Evolutionary conservation across 1,140 invertebrate species (phyloP), one percentile per base, ranked within the genome.

Genomic region (Saccostrea cuccullata): DNA sequence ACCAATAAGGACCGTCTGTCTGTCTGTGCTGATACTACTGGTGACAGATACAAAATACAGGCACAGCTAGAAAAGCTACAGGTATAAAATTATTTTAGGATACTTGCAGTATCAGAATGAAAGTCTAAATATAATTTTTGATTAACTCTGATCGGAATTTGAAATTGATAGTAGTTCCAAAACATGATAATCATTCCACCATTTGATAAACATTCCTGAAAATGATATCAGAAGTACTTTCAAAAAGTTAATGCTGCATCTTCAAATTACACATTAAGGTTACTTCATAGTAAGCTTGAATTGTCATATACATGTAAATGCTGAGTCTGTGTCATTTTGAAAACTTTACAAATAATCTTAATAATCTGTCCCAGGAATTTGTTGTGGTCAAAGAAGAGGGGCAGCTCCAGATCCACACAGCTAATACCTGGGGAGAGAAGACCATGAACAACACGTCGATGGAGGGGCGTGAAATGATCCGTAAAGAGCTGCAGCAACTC

Each of bases 341-440:
- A 20, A 2, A 30, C 23, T 77, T 13, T 9, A n/a, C n/a, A 30
- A 40, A 77, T 30, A 36, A 23, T 36, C 6, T 36, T 30, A 23
- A 82, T 82, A 15, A 55, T 17, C 6, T 26, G 8, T 84, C 23
- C 47, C 13, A 99, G 96, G 97, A 98, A 89, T 94, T 95, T 91
- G 92, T 92, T 17, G 91, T 94, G n/a, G 90, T 93, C 93, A 97
- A 98, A 82, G 98, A 99, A 94, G 97, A 98, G 95, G 98, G 98
- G 3, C 98, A 99, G 93, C 97, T 97, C 93, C 94, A 98, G 9
- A 97, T 99, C 0, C 98, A 99, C 92, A 96, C 97, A 0, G 98
- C 98, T 17, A 97, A 99, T 0, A 98, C 98, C 91, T 98, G 97
- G 94, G 98, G 98, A 23, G 98, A 99, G 94, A 99, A 99, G 95